Base-by-base conservation (phyloP, 2,113 vertebrate species). In the Mormyrus lacerda region DNA sequence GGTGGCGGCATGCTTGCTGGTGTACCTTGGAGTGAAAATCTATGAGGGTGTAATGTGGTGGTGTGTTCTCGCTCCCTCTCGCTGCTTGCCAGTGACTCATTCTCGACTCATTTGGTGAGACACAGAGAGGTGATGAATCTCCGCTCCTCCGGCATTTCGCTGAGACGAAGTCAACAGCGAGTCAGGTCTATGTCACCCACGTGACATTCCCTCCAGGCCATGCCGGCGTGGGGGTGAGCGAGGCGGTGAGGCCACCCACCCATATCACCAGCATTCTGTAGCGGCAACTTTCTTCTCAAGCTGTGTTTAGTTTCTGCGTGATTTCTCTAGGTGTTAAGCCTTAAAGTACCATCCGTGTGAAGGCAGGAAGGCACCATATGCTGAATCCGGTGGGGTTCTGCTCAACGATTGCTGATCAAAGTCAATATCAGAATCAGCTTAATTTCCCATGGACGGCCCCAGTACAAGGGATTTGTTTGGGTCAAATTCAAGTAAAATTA, bases 181-280 rank as follows among this genome's bases (percentile, higher is more conserved):
- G 48, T 86, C 85, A 51, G 9, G 47, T 55, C 50, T 89, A 90
- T 91, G 91, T 55, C 53, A 21, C 88, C 89, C 88, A 6, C 31
- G 50, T 82, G 69, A 90, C 87, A 42, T 89, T n/a, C 87, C 76
- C 90, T 87, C 83, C 65, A 76, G 17, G 88, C 89, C 69, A 88
- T 88, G 73, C 53, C 90, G 85, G 89, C 19, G 19, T 31, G 17
- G 27, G 27, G 50, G 48, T 1, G 48, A 35, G 13, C 10, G 21
- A 3, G 45, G 4, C 11, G 24, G 90, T 88, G 89, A 90, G 90
- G 90, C 91, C 47, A 58, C 87, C 89, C 85, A 48, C 42, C 39
- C 65, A 89, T 89, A 93, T 55, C 51, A 39, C 27, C n/a, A 6
- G 31, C 19, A 31, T 55, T 7, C 7, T 8, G 48, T 19, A 27